Evolutionary conservation across 2,797 vertebrate genomes (phyloP).

Genomic region (Sphenopsis melanotis): DNA sequence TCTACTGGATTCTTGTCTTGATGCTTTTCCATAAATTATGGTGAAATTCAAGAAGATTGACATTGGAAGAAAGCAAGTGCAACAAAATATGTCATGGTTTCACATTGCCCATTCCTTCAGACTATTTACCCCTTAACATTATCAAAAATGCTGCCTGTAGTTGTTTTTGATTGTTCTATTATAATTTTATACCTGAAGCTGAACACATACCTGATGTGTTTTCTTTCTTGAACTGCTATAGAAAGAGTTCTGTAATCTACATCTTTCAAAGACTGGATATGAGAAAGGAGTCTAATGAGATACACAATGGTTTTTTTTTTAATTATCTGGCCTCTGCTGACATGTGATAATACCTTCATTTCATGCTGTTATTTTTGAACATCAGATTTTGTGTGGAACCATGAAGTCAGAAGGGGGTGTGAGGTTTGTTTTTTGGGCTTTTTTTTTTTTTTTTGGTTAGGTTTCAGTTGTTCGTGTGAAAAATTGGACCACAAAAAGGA

Average conservation of each 20-base stretch:
- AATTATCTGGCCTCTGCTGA: constrained; percentile 23
- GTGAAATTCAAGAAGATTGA: not conserved
- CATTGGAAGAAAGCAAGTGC: not conserved
- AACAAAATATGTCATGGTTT: not conserved
- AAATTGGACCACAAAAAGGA: constrained; percentile 64
- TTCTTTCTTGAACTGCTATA: not conserved
- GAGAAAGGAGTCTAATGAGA: constrained; percentile 22
- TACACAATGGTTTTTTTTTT: not conserved
- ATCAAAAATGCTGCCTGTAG: not conserved
- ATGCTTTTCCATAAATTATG: not conserved
- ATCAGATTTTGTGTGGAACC: not conserved
- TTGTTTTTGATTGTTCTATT: not conserved
- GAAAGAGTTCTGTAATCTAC: not conserved
- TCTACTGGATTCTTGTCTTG: not conserved
- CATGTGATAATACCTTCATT: not conserved
- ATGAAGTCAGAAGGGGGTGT: constrained; percentile 4
- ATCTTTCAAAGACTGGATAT: not conserved
- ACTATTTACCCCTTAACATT: not conserved
- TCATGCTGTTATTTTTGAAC: not conserved
- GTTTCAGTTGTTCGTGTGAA: constrained; percentile 21
- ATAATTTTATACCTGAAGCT: not conserved
- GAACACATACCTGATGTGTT: not conserved
- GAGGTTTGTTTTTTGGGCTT: not conserved
- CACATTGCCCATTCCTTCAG: not conserved
- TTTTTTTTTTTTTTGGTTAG: not conserved